phyloP scores from a whole-genome alignment of 1,140 invertebrate species.

The Euwallacea similis region DNA sequence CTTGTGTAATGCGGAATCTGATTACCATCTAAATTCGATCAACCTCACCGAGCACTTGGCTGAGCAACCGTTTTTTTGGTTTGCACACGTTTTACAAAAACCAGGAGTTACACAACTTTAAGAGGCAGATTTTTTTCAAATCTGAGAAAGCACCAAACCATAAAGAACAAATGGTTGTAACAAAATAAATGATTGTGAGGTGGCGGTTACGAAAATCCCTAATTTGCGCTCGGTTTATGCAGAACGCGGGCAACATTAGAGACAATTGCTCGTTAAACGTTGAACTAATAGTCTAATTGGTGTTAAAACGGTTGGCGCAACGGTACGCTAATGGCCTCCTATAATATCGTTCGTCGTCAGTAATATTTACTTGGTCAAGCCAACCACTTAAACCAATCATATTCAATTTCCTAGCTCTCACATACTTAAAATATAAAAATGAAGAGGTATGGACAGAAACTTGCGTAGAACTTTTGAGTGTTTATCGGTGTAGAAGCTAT shows the following conservation, averaged over 20 bases:
- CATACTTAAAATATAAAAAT: no score
- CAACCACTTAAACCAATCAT: neutral
- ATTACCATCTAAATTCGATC: neutral
- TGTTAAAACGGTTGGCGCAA: conserved; percentile 6
- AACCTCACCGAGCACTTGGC: no score
- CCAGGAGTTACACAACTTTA: no score
- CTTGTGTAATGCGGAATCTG: conserved; percentile 2
- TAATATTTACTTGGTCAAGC: neutral
- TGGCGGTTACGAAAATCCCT: conserved; percentile 3
- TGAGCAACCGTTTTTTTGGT: no score
- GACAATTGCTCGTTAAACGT: conserved; percentile 2
- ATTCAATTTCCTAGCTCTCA: neutral
- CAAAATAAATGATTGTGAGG: no score
- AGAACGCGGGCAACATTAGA: neutral
- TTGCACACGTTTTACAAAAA: no score
- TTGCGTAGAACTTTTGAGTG: no score
- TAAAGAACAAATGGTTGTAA: conserved; percentile 6
- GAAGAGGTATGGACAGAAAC: no score
- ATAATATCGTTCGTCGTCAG: neutral
- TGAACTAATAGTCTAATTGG: conserved; percentile 4
- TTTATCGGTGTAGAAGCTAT: no score
- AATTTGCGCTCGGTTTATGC: conserved; percentile 6
- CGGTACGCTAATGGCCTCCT: neutral
- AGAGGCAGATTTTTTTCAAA: no score
- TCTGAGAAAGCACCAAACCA: neutral